Conservation (phyloP, 2,888 invertebrate genomes). For the Actias luna region DNA sequence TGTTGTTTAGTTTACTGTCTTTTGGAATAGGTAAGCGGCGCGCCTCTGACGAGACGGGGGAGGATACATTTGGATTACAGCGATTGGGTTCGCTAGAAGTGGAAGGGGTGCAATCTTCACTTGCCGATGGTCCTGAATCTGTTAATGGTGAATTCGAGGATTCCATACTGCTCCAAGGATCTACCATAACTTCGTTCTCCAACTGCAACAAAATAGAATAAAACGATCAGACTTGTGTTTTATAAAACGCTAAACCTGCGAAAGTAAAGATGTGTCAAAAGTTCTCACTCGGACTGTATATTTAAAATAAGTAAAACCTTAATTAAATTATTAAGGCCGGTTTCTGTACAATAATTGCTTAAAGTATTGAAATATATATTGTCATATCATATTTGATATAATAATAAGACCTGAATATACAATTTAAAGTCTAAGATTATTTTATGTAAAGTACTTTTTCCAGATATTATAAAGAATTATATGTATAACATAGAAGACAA, state of each 20-base stretch:
- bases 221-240: conserved; percentile 29
- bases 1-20: conserved; percentile 53
- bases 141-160: conserved; percentile 78
- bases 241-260: conserved; percentile 45
- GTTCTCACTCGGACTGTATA: conserved; percentile 40
- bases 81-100: conserved; percentile 68
- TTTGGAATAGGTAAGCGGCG: conserved; percentile 63
- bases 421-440: neutral
- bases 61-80: conserved; percentile 49
- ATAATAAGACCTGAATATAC: neutral
- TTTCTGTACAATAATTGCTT: conserved; percentile 15
- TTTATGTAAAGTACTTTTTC: neutral
- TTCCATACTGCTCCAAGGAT: conserved; percentile 81
- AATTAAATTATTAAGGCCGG: conserved; percentile 58
- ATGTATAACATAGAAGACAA: neutral
- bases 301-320: conserved; percentile 47
- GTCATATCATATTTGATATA: neutral
- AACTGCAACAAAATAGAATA: conserved; percentile 71
- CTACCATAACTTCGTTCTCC: conserved; percentile 81
- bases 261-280: conserved; percentile 45
- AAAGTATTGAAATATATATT: neutral
- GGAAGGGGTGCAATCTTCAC: conserved; percentile 76
- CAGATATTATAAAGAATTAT: neutral
- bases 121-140: conserved; percentile 77
- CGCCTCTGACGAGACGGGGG: conserved; percentile 56